Base-by-base conservation (phyloP, 1,140 invertebrate genomes). In the Rhagoletis pomonella region DNA sequence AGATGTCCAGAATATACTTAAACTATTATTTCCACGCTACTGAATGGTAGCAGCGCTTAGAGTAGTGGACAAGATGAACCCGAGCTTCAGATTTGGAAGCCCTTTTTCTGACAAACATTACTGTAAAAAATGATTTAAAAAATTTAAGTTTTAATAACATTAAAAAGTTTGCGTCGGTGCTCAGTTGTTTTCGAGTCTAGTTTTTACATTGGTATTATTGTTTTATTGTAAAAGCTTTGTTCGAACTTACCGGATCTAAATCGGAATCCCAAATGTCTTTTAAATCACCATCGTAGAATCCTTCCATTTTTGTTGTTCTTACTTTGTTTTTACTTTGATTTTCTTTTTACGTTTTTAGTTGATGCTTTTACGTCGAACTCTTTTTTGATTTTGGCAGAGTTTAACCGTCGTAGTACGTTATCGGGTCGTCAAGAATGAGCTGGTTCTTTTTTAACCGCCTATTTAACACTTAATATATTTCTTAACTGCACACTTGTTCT, bases 211-310 rank as follows among this genome's bases (percentile, higher is more conserved):
- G n/a, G n/a, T n/a, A n/a, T n/a, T n/a, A n/a, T n/a, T n/a, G n/a
- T n/a, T n/a, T n/a, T n/a, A n/a, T n/a, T n/a, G n/a, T n/a, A n/a
- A n/a, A n/a, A n/a, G n/a, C n/a, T n/a, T n/a, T n/a, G n/a, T n/a
- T n/a, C n/a, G n/a, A n/a, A 95, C 95, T 96, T 93, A 96, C 96
- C 95, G 96, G 95, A 93, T 96, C 96, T 90, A 96, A 94, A 94
- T 96, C 96, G 90, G 95, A 95, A 91, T 96, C 96, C 96, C 96
- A 96, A 90, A 96, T 94, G 92, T 96, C 96, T 93, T 95, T 95
- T 90, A 96, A 94, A 93, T 96, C 96, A 90, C 95, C 94, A 93
- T 96, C 95, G 93, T 95, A 96, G 92, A 95, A 96, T 89, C 94
- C 94, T 94, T 96, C 96, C 94, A 95, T 96, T 64, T 55, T 67